Percentiles rank a stretch among this genome's conserved stretches.
phyloP scores from a whole-genome alignment of 2,113 vertebrate species.

The Diphyllodes magnificus region DNA sequence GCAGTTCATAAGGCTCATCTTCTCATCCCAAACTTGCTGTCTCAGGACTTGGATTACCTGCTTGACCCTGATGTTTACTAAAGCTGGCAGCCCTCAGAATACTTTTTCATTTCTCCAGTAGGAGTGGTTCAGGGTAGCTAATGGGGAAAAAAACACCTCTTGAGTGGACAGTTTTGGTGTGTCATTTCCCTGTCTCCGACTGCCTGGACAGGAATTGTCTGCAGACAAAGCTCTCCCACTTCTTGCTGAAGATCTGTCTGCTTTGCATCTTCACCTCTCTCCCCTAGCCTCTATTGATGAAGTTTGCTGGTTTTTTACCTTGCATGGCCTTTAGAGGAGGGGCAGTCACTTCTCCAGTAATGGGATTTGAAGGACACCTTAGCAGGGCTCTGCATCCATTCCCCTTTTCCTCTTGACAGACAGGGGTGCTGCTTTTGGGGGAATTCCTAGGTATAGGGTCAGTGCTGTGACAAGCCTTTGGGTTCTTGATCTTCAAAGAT shows the following conservation, averaged over 20 bases:
- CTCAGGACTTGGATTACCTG: not conserved
- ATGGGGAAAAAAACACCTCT: not conserved
- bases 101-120: not conserved
- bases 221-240: not conserved
- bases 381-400: not conserved
- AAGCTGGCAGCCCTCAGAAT: not conserved
- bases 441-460: not conserved
- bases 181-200: accelerated
- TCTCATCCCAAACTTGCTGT: not conserved
- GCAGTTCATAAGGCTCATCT: not conserved
- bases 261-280: not conserved
- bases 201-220: not conserved
- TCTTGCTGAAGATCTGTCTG: not conserved
- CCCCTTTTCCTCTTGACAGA: not conserved
- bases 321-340: not conserved
- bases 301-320: not conserved
- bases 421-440: not conserved
- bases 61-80: not conserved
- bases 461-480: not conserved
- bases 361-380: accelerated
- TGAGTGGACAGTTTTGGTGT: not conserved
- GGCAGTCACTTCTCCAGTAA: not conserved
- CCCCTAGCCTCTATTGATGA: not conserved
- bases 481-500: not conserved
- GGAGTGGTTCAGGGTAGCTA: not conserved